Conservation (phyloP, 2,797 vertebrate genomes). For the Rhinichthys osculus region DNA sequence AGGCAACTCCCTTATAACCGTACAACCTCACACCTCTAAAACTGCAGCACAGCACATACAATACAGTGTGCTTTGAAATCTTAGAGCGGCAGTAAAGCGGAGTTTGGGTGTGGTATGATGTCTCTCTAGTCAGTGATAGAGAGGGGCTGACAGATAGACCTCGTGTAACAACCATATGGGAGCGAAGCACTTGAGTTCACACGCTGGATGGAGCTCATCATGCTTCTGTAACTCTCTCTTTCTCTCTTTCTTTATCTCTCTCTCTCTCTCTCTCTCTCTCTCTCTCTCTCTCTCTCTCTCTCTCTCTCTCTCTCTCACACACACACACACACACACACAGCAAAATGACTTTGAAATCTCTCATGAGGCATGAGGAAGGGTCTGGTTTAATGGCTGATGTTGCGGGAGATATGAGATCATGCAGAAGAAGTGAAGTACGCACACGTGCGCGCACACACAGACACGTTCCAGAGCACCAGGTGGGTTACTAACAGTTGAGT, state of each 20-base stretch:
- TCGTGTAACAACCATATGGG: conserved; percentile 24
- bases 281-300: neutral
- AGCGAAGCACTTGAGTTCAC: conserved; percentile 41
- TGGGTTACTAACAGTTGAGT: conserved; percentile 43
- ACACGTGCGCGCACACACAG: too few relatives aligned
- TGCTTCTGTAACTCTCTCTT: conserved; percentile 10
- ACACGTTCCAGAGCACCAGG: conserved; percentile 3
- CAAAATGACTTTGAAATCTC: conserved; percentile 4
- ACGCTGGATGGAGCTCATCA: conserved; percentile 16
- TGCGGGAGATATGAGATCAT: conserved; percentile 16
- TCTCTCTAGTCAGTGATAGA: conserved; percentile 22
- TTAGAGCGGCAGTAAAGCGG: neutral
- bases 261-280: neutral
- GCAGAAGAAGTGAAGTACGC: conserved; percentile 18
- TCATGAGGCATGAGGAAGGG: conserved; percentile 1
- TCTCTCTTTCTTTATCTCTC: neutral
- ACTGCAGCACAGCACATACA: neutral
- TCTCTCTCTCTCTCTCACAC: neutral
- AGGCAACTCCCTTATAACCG: neutral
- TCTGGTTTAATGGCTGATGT: conserved; percentile 16
- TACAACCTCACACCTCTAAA: neutral
- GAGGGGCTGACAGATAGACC: neutral
- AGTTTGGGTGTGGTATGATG: conserved; percentile 7
- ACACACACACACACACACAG: conserved; percentile 12
- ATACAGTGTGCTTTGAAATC: neutral